These are phyloP conservation scores for Eclectus roratus DNA, from an alignment of 2,113 vertebrate species.

Conservation along the genomic window DNA sequence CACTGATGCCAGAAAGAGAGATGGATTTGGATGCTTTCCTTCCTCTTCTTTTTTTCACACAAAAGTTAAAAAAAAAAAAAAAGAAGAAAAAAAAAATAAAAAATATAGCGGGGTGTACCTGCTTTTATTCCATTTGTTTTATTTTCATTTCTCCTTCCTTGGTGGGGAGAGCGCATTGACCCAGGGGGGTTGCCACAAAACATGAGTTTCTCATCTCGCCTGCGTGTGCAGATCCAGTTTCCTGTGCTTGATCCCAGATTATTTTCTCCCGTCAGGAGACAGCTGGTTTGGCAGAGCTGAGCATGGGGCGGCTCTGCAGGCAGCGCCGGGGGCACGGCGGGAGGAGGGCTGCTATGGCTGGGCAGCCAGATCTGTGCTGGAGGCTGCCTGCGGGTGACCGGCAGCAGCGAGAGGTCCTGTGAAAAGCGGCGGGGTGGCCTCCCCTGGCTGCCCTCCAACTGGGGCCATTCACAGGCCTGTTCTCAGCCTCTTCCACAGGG, in stretches of 20 bases:
- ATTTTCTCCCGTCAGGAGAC: constrained; percentile 51
- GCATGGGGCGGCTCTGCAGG: not conserved
- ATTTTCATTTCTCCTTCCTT: not conserved
- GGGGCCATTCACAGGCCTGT: constrained; percentile 73
- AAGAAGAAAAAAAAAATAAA: not conserved
- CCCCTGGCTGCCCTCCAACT: constrained; percentile 72
- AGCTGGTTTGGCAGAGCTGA: constrained; percentile 47
- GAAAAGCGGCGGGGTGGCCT: constrained; percentile 68
- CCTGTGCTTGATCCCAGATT: constrained; percentile 64
- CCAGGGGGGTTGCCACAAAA: not conserved
- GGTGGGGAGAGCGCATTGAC: not conserved
- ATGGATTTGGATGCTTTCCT: not conserved
- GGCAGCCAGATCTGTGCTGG: not conserved
- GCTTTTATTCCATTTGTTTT: not conserved
- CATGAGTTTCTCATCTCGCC: constrained; percentile 46
- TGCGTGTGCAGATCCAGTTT: constrained; percentile 40
- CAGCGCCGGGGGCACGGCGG: not conserved
- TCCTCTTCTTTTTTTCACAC: not conserved
- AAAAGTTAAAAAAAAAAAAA: not conserved
- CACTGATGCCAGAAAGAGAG: not conserved
- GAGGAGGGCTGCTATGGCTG: not conserved
- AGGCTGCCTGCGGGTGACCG: constrained; percentile 55
- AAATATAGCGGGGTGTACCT: not conserved
- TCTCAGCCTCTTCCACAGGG: constrained; percentile 78
- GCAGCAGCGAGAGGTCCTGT: constrained; percentile 75